Base-by-base conservation (phyloP, 2,113 vertebrate genomes). In the Corythoichthys intestinalis region DNA sequence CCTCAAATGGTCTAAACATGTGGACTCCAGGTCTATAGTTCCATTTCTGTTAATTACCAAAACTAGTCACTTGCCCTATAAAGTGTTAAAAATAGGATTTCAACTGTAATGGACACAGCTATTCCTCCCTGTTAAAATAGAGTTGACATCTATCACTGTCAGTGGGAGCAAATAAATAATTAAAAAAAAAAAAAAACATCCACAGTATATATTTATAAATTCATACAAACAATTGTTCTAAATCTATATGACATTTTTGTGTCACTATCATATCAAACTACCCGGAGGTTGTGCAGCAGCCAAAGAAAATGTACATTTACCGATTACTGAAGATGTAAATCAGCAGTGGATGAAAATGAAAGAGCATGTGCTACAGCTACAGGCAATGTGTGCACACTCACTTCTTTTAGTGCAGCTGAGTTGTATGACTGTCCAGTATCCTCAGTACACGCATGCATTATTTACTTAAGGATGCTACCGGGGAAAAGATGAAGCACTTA, bases 381-480 rank as follows among this genome's bases (percentile, higher is more conserved):
- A 47, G 76, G 65, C 34, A 47, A 72, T 54, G 57, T 64, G 75
- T 61, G 65, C 46, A 58, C 28, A 58, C 20, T 49, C 76, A 48
- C 48, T 77, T 48, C 58, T 83, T 47, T 73, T 76, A 72, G 64
- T 70, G 64, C 46, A 4, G 66, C 17, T 12, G 71, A 69, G 80
- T 70, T 64, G 39, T 67, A 67, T 48, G 49, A 49, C 68, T 79
- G 76, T 80, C 76, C 71, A 66, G 70, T 82, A 77, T 56, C 69
- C 76, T 80, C 67, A 62, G 77, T 54, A 71, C 56, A 57, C 70
- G 57, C 81, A 87, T 92, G 47, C 76, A 92, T 92, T 89, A 91
- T 91, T 91, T 74, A 91, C 75, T 69, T 47, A 68, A 80, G 72
- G 73, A 80, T 74, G 79, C 68, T 74, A 75, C 64, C 66, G 46